Evolutionary conservation across 1,140 invertebrate genomes (phyloP).

Genomic region (Drosophila bocqueti): DNA sequence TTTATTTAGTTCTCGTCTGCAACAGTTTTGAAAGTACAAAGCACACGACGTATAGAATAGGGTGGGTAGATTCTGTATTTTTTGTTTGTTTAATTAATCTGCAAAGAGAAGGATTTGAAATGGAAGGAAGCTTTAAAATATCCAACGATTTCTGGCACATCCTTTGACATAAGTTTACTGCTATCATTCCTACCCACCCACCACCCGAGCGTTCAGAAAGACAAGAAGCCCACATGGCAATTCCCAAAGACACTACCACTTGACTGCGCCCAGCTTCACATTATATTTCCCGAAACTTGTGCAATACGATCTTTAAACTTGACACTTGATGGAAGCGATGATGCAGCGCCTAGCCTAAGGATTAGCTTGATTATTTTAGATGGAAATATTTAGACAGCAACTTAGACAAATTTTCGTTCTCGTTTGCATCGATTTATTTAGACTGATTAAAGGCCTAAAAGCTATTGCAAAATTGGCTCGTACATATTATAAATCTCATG

Average conservation of each 20-base stretch:
- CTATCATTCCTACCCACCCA: neutral
- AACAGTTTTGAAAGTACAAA: conserved; percentile 72
- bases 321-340: conserved; percentile 19
- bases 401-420: conserved; percentile 59
- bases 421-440: conserved; percentile 67
- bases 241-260: conserved; percentile 17
- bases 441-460: conserved; percentile 77
- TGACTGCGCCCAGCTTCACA: conserved; percentile 27
- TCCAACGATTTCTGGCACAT: neutral
- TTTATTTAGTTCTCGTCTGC: conserved; percentile 62
- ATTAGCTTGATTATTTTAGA: conserved; percentile 64
- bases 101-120: neutral
- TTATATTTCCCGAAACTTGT: conserved; percentile 10
- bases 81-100: conserved; percentile 4
- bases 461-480: conserved; percentile 62
- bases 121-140: neutral
- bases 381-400: conserved; percentile 64
- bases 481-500: conserved; percentile 39
- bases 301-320: conserved; percentile 31
- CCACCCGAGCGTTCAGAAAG: conserved; percentile 18
- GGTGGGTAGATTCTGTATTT: conserved; percentile 18
- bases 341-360: conserved; percentile 30
- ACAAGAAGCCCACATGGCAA: conserved; percentile 8
- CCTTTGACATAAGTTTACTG: neutral
- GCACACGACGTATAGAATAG: conserved; percentile 38